Conservation (phyloP, 2,888 invertebrate species). For the Drosophila barbarae region DNA sequence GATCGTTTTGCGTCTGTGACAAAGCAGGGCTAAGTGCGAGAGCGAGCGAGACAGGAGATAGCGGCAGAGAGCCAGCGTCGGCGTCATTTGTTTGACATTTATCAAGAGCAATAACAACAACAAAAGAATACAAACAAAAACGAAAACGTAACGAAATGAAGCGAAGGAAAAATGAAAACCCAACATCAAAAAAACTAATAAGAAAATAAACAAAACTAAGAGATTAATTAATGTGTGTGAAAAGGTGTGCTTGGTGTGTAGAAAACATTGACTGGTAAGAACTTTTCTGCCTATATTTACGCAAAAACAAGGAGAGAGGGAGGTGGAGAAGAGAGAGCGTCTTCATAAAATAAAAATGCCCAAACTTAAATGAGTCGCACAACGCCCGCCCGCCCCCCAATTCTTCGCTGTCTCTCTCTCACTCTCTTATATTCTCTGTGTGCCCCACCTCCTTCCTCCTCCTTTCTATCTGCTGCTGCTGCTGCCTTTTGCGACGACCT, state of each 20-base stretch:
- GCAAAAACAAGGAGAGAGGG: background rate
- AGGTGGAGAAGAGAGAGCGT: constrained; percentile 5
- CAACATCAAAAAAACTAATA: constrained; percentile 3
- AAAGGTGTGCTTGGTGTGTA: constrained; percentile 9
- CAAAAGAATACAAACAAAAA: constrained; percentile 31
- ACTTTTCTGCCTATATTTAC: constrained; percentile 59
- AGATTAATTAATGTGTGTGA: constrained; percentile 5
- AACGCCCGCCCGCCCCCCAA: constrained; percentile 31
- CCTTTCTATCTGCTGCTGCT: background rate
- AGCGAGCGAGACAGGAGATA: background rate
- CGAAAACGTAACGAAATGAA: constrained; percentile 20
- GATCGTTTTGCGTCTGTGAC: constrained; percentile 47
- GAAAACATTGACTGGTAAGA: constrained; percentile 42
- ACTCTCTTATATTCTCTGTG: too few species aligned
- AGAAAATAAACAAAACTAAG: constrained; percentile 17
- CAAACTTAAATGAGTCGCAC: constrained; percentile 13
- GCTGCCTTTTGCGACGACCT: constrained; percentile 20
- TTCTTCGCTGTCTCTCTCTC: background rate
- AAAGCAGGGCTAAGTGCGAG: constrained; percentile 1
- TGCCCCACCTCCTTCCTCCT: background rate
- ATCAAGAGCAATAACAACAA: constrained; percentile 28
- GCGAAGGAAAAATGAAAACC: constrained; percentile 21
- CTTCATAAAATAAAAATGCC: constrained; percentile 28
- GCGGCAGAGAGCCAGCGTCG: background rate
- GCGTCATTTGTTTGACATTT: constrained; percentile 43